phyloP scores from a whole-genome alignment of 2,888 invertebrate species.

The Tinea semifulvella region DNA sequence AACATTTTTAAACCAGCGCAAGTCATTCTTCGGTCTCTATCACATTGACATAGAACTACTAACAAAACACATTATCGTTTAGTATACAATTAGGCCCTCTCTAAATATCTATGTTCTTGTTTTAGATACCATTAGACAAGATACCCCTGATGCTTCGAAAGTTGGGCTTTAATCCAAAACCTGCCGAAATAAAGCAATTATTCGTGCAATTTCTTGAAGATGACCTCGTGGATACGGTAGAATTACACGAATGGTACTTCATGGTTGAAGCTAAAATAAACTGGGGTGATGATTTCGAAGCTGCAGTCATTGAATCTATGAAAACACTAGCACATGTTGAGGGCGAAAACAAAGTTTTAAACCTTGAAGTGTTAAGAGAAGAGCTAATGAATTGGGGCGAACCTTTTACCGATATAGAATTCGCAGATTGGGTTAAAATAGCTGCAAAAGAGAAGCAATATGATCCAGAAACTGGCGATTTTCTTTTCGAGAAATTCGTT shows the following conservation, averaged over 20 bases:
- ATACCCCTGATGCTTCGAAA: constrained; percentile 49
- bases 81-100: no score
- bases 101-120: neutral
- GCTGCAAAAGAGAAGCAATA: constrained; percentile 45
- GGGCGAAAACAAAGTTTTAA: constrained; percentile 36
- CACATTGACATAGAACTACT: no score
- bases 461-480: constrained; percentile 33
- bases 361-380: constrained; percentile 37
- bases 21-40: no score
- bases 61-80: no score
- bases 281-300: constrained; percentile 52
- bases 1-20: no score
- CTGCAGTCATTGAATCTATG: constrained; percentile 40
- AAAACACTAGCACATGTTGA: constrained; percentile 47
- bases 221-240: constrained; percentile 48
- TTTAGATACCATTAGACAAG: constrained; percentile 34
- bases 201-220: constrained; percentile 45
- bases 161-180: constrained; percentile 53
- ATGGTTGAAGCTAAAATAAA: constrained; percentile 57
- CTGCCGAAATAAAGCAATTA: constrained; percentile 37
- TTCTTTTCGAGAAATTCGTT: constrained; percentile 45
- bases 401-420: constrained; percentile 43
- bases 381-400: constrained; percentile 52
- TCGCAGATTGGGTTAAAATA: constrained; percentile 40
- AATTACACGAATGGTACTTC: constrained; percentile 45